Evolutionary conservation across 2,797 vertebrate genomes (phyloP), one percentile per base, ranked within the genome.

Genomic region (Fringilla coelebs): DNA sequence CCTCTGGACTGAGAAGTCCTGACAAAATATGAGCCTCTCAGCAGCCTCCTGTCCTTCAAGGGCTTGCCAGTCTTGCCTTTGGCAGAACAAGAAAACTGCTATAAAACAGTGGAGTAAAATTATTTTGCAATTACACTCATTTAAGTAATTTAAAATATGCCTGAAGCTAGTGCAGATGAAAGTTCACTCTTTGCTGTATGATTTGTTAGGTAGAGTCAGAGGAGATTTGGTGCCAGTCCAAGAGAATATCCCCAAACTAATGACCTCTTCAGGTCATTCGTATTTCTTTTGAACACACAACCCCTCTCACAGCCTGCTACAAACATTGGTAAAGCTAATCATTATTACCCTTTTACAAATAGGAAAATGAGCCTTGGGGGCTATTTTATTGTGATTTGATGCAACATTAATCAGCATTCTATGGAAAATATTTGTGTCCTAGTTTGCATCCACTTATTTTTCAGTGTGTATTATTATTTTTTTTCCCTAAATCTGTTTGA

Each of bases 141-240:
- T 94, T 86, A 91, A 93, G 70, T 78, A 86, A 51, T 85, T 94
- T 96, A 58, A 87, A 76, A 91, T 88, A 76, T 74, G 89, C 91
- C 88, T 86, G 82, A 60, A 90, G 95, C 83, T 87, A 4, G 0
- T 2, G 1, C 21, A 87, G 74, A 76, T 90, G 71, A 61, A 97
- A 85, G 74, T 84, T 85, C 63, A 63, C 25, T 91, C 46, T 80
- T 57, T 38, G 46, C 79, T 65, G 11, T 91, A 18, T 43, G 70
- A 93, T 90, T 84, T 95, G 34, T 91, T 81, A 66, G 54, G 60
- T 49, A 87, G 66, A 91, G 13, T 75, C 49, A 17, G 36, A 81
- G 73, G 36, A 86, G 18, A 49, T 74, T 79, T 87, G 76, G 34
- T 85, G 34, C 29, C 0, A 0, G 54, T 77, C 68, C 55, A 91